Evolutionary conservation across 2,797 vertebrate genomes (phyloP).

Genomic region (Dromococcyx pavoninus): DNA sequence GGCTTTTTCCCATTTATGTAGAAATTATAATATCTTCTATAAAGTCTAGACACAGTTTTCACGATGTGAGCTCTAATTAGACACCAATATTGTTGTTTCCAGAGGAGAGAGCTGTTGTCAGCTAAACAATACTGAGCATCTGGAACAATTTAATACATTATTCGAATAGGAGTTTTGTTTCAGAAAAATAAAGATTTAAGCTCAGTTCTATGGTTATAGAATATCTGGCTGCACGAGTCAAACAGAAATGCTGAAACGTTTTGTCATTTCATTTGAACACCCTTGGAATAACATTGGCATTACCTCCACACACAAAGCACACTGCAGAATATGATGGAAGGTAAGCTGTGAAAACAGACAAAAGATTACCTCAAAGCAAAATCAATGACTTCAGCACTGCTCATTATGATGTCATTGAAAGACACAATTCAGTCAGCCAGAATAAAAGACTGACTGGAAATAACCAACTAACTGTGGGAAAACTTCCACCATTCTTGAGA

Average conservation of each 20-base stretch:
- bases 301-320: background rate
- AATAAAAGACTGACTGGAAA: background rate
- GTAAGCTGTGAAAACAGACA: background rate
- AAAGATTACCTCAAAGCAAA: background rate
- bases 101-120: constrained; percentile 11
- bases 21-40: background rate
- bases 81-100: background rate
- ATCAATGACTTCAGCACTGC: background rate
- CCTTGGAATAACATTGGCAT: background rate
- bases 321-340: background rate
- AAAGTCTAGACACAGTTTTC: background rate
- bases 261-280: background rate
- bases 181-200: background rate
- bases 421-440: background rate
- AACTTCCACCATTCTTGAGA: background rate
- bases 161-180: background rate
- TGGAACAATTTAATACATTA: background rate
- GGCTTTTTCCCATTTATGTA: background rate
- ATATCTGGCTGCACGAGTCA: background rate
- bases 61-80: background rate
- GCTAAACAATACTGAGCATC: background rate
- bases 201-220: background rate
- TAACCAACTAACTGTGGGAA: background rate
- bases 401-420: background rate
- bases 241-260: background rate